These are phyloP conservation scores for Tretioscincus oriximinensis DNA, from an alignment of 2,113 vertebrate species.

Conservation along the genomic window DNA sequence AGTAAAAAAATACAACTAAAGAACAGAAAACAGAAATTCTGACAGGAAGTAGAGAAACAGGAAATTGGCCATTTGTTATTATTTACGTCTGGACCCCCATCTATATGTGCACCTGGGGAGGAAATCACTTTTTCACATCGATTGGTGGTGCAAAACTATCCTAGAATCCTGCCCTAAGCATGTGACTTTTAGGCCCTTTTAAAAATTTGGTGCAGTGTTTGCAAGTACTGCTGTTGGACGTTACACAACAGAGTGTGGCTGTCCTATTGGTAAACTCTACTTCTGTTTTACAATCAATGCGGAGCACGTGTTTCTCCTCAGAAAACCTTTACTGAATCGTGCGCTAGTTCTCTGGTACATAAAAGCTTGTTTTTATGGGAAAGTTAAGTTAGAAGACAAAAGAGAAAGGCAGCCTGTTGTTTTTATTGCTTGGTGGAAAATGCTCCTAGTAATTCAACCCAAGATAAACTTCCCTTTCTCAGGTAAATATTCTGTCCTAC, in stretches of 20 bases:
- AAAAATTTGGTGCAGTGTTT: not conserved
- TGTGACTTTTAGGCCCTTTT: slow-evolving; percentile 9
- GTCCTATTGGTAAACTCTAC: not conserved
- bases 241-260: slow-evolving; percentile 5
- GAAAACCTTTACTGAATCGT: not conserved
- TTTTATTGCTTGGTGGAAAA: not conserved
- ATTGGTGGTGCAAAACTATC: too few species aligned
- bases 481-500: not conserved
- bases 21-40: too few species aligned
- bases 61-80: too few species aligned
- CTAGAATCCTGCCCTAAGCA: not conserved
- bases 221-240: not conserved
- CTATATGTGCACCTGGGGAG: too few species aligned
- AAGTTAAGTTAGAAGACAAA: not conserved
- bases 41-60: too few species aligned
- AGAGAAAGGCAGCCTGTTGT: not conserved
- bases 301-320: not conserved
- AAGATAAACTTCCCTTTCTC: too few species aligned
- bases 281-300: not conserved
- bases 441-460: not conserved
- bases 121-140: too few species aligned
- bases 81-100: too few species aligned
- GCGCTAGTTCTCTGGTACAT: not conserved
- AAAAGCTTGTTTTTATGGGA: not conserved
- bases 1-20: too few species aligned